A percentile compares a stretch with the other conserved stretches of the same genome.
Conservation (phyloP, 2,888 invertebrate genomes). For the Minunthozetes semirufus region DNA sequence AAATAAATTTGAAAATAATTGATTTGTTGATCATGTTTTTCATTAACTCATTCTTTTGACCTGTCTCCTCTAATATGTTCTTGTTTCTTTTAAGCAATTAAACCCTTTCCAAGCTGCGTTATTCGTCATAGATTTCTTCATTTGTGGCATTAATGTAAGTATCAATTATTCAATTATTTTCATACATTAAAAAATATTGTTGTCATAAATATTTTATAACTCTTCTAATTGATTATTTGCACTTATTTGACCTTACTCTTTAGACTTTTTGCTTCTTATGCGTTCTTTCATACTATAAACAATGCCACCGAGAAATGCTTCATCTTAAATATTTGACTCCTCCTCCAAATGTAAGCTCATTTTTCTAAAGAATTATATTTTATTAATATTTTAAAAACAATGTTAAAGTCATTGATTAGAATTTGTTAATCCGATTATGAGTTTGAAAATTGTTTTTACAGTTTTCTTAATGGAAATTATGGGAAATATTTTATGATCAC, state of each 20-base stretch:
- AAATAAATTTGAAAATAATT: too few species aligned
- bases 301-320: slow-evolving; percentile 14
- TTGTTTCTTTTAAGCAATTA: slow-evolving; percentile 28
- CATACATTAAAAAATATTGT: background rate
- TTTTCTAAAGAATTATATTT: too few species aligned
- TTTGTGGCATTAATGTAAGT: slow-evolving; percentile 40
- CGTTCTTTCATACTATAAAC: slow-evolving; percentile 6
- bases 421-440: too few species aligned
- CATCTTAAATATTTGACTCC: slow-evolving; percentile 4
- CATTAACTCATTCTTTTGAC: background rate
- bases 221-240: background rate
- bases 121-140: slow-evolving; percentile 39
- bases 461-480: too few species aligned
- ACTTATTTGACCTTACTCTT: background rate
- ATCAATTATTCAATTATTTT: background rate
- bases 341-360: background rate
- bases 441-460: too few species aligned
- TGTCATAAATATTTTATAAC: background rate
- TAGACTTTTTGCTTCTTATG: slow-evolving; percentile 17
- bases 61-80: background rate
- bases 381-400: too few species aligned
- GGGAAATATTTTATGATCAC: too few species aligned
- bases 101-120: slow-evolving; percentile 39
- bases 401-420: too few species aligned
- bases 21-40: too few species aligned